Evolutionary conservation across 2,113 vertebrate species (phyloP).

Genomic region (Irena cyanogastra): DNA sequence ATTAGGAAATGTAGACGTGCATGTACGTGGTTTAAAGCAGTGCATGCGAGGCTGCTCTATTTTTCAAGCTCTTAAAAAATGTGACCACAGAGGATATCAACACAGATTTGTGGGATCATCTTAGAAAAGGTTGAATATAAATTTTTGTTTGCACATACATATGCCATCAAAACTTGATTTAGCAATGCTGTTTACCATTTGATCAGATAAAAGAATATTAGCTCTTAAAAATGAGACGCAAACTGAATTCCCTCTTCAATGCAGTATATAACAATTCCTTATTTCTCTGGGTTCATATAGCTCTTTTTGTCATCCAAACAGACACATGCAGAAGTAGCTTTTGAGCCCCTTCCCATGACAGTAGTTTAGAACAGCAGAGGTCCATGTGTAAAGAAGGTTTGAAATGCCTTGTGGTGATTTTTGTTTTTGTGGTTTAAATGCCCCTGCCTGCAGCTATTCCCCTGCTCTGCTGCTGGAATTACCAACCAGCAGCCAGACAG

Average conservation of each 20-base stretch:
- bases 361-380: not conserved
- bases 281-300: not conserved
- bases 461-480: not conserved
- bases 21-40: not conserved
- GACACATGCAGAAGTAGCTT: not conserved
- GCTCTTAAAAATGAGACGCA: constrained; percentile 36
- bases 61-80: constrained; percentile 26
- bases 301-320: not conserved
- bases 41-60: not conserved
- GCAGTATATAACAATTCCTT: not conserved
- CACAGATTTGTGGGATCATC: constrained; percentile 34
- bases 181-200: constrained; percentile 52
- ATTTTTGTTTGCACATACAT: constrained; percentile 53
- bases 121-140: constrained; percentile 37
- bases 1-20: constrained; percentile 23
- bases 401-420: not conserved
- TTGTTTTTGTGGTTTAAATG: not conserved
- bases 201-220: constrained; percentile 61
- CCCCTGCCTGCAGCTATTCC: not conserved
- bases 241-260: constrained; percentile 40
- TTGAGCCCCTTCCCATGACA: not conserved
- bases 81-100: constrained; percentile 42
- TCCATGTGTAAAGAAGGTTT: not conserved
- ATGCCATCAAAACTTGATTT: constrained; percentile 49
- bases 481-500: not conserved